These are phyloP conservation scores for Eurystomus gularis DNA, from an alignment of 2,113 vertebrate genomes.

Conservation along the genomic window DNA sequence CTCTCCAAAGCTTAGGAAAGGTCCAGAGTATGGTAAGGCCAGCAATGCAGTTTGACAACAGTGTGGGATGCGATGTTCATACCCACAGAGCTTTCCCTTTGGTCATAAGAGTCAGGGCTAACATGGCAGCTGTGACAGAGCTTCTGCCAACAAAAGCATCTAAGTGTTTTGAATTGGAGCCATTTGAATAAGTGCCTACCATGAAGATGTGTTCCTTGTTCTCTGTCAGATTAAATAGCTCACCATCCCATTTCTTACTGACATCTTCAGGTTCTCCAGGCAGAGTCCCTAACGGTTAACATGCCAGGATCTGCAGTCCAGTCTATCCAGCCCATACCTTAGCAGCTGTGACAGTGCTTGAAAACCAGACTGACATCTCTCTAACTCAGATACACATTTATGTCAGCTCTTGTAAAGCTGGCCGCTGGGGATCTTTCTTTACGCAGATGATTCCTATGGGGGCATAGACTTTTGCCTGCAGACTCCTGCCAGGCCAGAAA, in stretches of 20 bases:
- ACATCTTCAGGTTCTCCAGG: background rate
- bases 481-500: background rate
- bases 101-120: background rate
- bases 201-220: background rate
- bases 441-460: background rate
- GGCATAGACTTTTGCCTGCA: background rate
- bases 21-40: background rate
- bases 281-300: background rate
- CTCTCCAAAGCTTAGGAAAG: background rate
- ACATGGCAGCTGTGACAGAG: background rate
- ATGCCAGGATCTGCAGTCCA: background rate
- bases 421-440: background rate
- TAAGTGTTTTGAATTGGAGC: background rate
- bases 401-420: background rate
- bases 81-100: rapidly evolving
- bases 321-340: background rate
- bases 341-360: conserved; percentile 5
- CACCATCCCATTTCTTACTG: background rate
- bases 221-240: background rate
- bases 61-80: background rate
- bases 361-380: conserved; percentile 36
- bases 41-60: background rate
- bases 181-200: background rate
- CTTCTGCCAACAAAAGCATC: background rate
- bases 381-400: background rate